Evolutionary conservation across 2,113 vertebrate species (phyloP).

Genomic region (Alligator mississippiensis): DNA sequence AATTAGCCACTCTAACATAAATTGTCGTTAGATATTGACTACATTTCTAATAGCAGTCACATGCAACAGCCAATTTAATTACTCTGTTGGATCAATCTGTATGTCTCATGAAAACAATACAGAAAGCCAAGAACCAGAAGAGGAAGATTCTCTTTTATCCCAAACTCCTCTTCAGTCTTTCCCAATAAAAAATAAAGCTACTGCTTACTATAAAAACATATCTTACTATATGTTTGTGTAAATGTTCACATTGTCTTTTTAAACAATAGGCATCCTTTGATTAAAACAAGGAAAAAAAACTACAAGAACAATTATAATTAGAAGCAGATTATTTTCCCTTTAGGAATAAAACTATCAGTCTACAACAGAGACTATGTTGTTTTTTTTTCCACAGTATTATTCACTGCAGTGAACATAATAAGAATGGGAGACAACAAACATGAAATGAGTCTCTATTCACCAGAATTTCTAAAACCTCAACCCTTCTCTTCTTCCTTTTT

Average conservation of each 20-base stretch:
- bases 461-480: background rate
- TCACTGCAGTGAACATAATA: background rate
- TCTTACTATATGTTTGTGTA: background rate
- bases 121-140: background rate
- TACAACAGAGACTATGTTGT: too few relatives aligned
- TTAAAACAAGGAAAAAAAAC: background rate
- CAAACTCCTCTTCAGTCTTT: background rate
- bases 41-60: fast-evolving
- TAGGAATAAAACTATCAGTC: background rate
- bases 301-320: background rate
- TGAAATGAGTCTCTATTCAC: background rate
- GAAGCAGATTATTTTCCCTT: background rate
- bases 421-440: background rate
- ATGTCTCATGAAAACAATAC: background rate
- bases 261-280: background rate
- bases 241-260: background rate
- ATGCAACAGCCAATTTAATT: background rate
- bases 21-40: background rate
- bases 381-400: too few relatives aligned
- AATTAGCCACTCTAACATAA: background rate
- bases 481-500: background rate
- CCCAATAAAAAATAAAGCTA: background rate
- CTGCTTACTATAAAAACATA: background rate
- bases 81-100: background rate
- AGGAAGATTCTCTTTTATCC: background rate